phyloP scores from a whole-genome alignment of 2,888 invertebrate genomes.

The Tupiocoris notatus region DNA sequence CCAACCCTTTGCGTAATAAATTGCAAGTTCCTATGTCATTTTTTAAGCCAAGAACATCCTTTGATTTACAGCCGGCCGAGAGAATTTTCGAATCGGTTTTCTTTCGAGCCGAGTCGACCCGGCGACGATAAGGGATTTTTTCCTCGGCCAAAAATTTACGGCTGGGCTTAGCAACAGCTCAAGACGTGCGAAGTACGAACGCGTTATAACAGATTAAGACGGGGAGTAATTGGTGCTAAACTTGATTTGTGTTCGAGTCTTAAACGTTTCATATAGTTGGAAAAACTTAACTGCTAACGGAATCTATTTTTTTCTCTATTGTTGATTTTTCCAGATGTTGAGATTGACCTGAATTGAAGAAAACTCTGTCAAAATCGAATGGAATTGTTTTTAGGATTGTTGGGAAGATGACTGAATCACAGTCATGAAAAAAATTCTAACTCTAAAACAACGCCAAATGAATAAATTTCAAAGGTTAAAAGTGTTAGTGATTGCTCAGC shows the following conservation, averaged over 20 bases:
- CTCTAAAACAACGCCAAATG: too few species aligned
- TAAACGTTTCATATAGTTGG: too few species aligned
- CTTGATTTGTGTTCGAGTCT: neutral
- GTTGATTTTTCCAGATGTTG: too few species aligned
- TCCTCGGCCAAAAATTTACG: neutral
- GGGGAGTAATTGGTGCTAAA: neutral
- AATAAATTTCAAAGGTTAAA: too few species aligned
- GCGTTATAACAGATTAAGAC: neutral
- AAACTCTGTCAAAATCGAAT: too few species aligned
- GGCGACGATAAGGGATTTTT: neutral
- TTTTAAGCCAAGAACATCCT: neutral
- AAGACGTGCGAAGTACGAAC: neutral
- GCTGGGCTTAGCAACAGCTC: neutral
- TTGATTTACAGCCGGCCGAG: neutral
- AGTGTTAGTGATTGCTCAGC: too few species aligned
- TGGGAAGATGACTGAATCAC: too few species aligned
- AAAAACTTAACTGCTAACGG: too few species aligned
- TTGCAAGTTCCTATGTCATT: neutral
- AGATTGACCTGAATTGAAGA: too few species aligned
- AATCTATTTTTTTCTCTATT: too few species aligned
- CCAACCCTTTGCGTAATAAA: neutral
- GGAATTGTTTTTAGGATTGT: too few species aligned
- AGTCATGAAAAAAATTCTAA: too few species aligned
- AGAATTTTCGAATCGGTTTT: neutral
- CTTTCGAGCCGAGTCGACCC: neutral